Evolutionary conservation across 1,140 invertebrate species (phyloP).

Genomic region (Zaprionus nigranus): DNA sequence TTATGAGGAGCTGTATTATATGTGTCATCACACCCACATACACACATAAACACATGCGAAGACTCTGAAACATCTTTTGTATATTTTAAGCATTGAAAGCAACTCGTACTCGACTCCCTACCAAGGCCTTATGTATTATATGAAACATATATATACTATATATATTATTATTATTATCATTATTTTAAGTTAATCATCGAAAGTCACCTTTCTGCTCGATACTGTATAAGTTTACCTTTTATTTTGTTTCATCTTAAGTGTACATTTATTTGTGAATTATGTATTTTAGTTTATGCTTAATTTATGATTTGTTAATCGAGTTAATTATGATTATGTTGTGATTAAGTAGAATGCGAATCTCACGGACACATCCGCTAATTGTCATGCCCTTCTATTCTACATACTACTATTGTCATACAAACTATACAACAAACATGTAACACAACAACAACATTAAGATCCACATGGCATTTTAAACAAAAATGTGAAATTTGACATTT

Average conservation of each 20-base stretch:
- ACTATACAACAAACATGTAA: conserved; percentile 56
- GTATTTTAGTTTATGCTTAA: conserved; percentile 65
- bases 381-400: conserved; percentile 9
- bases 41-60: conserved; percentile 29
- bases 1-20: conserved; percentile 66
- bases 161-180: neutral
- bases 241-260: conserved; percentile 72
- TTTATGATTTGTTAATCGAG: conserved; percentile 42
- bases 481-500: conserved; percentile 66
- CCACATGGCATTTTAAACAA: conserved; percentile 58
- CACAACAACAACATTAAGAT: conserved; percentile 33
- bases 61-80: conserved; percentile 34
- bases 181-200: conserved; percentile 57
- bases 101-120: conserved; percentile 36
- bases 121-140: conserved; percentile 78
- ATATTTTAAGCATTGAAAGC: conserved; percentile 62
- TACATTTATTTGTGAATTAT: conserved; percentile 72
- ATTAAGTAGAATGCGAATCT: conserved; percentile 74
- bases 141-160: conserved; percentile 73
- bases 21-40: conserved; percentile 48
- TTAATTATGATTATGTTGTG: conserved; percentile 62
- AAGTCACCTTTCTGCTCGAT: conserved; percentile 53
- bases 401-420: conserved; percentile 38
- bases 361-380: conserved; percentile 52
- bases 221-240: conserved; percentile 57